Evolutionary conservation across 2,888 invertebrate species (phyloP).

Genomic region (Creontiades dilutus): DNA sequence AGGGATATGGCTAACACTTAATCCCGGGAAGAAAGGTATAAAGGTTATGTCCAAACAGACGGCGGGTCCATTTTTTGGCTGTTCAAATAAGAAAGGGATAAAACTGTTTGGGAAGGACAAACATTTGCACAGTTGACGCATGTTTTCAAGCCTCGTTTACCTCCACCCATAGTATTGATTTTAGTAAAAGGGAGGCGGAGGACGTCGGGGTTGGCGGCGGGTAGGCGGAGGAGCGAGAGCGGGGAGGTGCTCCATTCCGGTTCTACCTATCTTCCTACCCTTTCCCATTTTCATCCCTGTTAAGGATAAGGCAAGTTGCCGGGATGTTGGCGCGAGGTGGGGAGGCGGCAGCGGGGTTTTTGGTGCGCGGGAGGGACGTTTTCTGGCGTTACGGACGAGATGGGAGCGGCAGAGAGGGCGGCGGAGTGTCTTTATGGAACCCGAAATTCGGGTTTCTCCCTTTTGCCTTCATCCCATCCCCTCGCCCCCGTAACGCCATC

Average conservation of each 20-base stretch:
- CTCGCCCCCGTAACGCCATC: slow-evolving; percentile 37
- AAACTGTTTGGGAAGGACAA: slow-evolving; percentile 77
- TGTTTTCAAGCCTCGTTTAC: slow-evolving; percentile 83
- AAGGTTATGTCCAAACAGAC: slow-evolving; percentile 64
- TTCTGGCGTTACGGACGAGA: not conserved
- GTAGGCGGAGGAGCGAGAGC: not conserved
- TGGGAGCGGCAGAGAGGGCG: not conserved
- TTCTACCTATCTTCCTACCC: slow-evolving; percentile 57
- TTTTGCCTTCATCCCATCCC: slow-evolving; percentile 35
- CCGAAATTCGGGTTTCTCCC: slow-evolving; percentile 43
- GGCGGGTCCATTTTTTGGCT: slow-evolving; percentile 68
- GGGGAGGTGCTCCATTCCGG: slow-evolving; percentile 24
- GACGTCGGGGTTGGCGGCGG: not conserved
- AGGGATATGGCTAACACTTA: slow-evolving; percentile 15
- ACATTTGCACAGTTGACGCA: slow-evolving; percentile 81
- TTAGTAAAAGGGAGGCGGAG: slow-evolving; percentile 75
- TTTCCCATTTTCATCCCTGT: slow-evolving; percentile 53
- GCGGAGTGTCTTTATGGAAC: slow-evolving; percentile 43
- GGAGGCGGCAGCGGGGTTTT: not conserved
- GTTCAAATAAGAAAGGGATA: slow-evolving; percentile 71
- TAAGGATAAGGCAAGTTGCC: slow-evolving; percentile 58
- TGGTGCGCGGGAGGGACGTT: not conserved
- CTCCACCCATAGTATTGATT: slow-evolving; percentile 80
- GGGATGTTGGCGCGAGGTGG: slow-evolving; percentile 9
- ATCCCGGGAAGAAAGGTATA: slow-evolving; percentile 33